Percentiles rank a stretch among this genome's conserved stretches.
phyloP scores from a whole-genome alignment of 1,140 invertebrate species.

The Trichonephila clavipes region DNA sequence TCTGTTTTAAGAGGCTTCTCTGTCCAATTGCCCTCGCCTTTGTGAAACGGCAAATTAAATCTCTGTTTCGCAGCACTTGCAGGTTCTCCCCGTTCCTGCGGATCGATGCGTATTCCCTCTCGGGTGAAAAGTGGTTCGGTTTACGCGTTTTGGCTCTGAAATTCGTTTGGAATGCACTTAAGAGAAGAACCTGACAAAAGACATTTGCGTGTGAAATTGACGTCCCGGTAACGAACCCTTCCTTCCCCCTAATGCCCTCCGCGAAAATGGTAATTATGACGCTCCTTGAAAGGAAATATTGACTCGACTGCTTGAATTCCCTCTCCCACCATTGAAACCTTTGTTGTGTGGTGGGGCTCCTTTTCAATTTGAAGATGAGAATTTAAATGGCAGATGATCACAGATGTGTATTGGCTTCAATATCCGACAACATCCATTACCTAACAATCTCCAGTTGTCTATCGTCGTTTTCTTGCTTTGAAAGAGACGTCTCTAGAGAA shows the following conservation, averaged over 20 bases:
- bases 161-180: neutral
- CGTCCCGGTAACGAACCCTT: neutral
- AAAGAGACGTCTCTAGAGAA: too few relatives aligned
- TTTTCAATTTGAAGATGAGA: too few relatives aligned
- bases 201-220: neutral
- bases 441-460: too few relatives aligned
- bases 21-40: neutral
- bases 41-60: neutral
- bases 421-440: too few relatives aligned
- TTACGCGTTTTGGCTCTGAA: neutral
- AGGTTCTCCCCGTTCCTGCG: neutral
- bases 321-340: too few relatives aligned
- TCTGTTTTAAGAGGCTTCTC: neutral
- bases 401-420: too few relatives aligned
- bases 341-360: too few relatives aligned
- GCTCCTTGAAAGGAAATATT: neutral
- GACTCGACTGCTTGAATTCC: too few relatives aligned
- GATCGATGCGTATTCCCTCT: neutral
- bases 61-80: neutral
- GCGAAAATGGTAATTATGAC: neutral
- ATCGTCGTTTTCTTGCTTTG: too few relatives aligned
- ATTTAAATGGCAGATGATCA: too few relatives aligned
- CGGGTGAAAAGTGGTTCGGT: neutral
- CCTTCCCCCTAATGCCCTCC: too few relatives aligned
- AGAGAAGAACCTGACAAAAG: neutral